Percentiles rank a stretch among this genome's conserved stretches.
Evolutionary conservation across 2,113 vertebrate genomes (phyloP).

Genomic region (Echinops telfairi): DNA sequence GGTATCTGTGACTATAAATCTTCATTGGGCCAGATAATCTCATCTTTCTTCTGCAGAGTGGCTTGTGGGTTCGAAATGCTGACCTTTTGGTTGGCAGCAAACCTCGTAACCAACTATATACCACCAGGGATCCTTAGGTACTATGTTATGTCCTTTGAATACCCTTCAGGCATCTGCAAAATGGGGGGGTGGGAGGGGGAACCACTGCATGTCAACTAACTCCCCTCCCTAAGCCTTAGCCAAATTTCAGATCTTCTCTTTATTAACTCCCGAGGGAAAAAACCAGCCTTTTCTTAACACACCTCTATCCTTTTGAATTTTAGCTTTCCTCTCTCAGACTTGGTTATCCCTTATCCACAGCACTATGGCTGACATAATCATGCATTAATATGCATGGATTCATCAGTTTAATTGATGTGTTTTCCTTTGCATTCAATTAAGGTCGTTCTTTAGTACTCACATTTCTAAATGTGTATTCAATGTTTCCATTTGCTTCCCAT

Average conservation of each 20-base stretch:
- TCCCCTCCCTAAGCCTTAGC: not conserved
- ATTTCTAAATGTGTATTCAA: not conserved
- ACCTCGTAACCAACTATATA: too few species aligned
- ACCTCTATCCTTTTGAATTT: not conserved
- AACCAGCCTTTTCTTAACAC: not conserved
- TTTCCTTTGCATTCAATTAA: not conserved
- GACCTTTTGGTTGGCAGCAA: too few species aligned
- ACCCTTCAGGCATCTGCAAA: not conserved
- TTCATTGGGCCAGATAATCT: too few species aligned
- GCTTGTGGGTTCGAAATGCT: too few species aligned
- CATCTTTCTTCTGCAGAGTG: too few species aligned
- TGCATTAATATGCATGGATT: not conserved
- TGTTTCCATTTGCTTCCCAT: not conserved
- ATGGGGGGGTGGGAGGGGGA: too few species aligned
- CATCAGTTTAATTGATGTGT: not conserved
- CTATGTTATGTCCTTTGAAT: not conserved
- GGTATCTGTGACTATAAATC: too few species aligned
- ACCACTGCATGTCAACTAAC: not conserved
- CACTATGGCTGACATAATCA: not conserved
- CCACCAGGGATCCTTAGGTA: too few species aligned
- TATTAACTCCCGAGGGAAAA: not conserved
- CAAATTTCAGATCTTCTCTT: not conserved
- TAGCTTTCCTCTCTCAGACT: not conserved
- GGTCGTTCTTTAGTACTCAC: not conserved
- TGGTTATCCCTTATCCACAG: not conserved